Evolutionary conservation across 2,113 vertebrate genomes (phyloP), one percentile per base, ranked within the genome.

Genomic region (Ophiodon elongatus): DNA sequence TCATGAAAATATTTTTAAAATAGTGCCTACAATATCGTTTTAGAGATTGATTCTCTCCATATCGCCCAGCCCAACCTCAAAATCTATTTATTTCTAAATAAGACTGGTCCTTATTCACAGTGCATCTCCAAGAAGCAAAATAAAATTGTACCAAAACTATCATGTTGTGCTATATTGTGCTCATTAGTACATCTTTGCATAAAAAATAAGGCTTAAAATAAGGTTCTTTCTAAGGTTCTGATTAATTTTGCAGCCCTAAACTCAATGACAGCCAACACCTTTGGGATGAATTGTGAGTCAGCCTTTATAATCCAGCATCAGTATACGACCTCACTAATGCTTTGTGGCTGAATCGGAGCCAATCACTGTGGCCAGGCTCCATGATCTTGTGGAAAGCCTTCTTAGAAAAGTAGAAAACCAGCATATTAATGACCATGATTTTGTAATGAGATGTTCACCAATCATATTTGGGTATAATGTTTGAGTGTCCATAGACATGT

Each of bases 331-430:
- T 21, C 35, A 29, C 11, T 57, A n/a, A 73, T 65, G 29, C 15
- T 72, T 41, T 63, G 45, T 45, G 57, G 21, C 31, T 67, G 29
- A 67, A 23, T 47, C 21, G 76, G 23, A 72, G 21, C 27, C 52
- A 63, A 76, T 29, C 29, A 17, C 6, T 31, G 39, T 37, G 80
- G 6, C 7, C 10, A 15, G 8, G 1, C 25, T 67, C 27, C 13
- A 41, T 37, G 33, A n/a, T 70, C 35, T 54, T 10, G 11, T 25
- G 41, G 52, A 64, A 79, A 66, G 0, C 8, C 41, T 69, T 68
- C 8, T 29, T 56, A 76, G n/a, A 82, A 50, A 77, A 37, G 29
- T 3, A 66, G 41, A 35, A 59, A 57, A 59, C 2, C 64, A 39
- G 13, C 39, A 33, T 52, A 50, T 50, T 64, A 21, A 76, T 25